phyloP scores from a whole-genome alignment of 2,888 invertebrate genomes.

The Mimumesa dahlbomi region DNA sequence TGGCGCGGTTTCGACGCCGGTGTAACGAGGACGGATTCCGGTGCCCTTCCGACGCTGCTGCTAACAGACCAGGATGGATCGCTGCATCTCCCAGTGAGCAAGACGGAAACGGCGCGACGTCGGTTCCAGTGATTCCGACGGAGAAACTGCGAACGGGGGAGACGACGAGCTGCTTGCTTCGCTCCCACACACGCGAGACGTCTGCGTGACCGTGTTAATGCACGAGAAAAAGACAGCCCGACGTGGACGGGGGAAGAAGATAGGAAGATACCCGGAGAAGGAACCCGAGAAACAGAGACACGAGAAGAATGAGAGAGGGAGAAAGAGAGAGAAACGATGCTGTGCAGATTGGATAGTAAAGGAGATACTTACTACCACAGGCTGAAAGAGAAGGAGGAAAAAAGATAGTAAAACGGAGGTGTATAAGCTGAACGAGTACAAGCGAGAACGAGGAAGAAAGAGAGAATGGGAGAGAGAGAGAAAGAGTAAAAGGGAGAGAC shows the following conservation, averaged over 20 bases:
- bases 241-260: not conserved
- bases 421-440: not conserved
- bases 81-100: not conserved
- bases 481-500: slow-evolving; percentile 7
- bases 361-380: slow-evolving; percentile 4
- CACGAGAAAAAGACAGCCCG: not conserved
- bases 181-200: not conserved
- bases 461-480: slow-evolving; percentile 20
- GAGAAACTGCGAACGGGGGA: slow-evolving; percentile 11
- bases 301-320: slow-evolving; percentile 1
- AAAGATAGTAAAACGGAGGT: slow-evolving; percentile 19
- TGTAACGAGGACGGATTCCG: not conserved
- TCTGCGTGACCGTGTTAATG: not conserved
- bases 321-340: slow-evolving; percentile 13
- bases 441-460: slow-evolving; percentile 23
- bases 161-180: not conserved
- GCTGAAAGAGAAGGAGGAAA: slow-evolving; percentile 20
- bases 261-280: not conserved
- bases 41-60: not conserved
- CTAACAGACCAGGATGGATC: not conserved
- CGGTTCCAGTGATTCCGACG: slow-evolving; percentile 12
- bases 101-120: slow-evolving; percentile 1
- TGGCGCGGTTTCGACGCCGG: not conserved
- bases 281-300: slow-evolving; percentile 12
- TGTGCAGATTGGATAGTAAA: slow-evolving; percentile 17